Base-by-base conservation (phyloP, 2,113 vertebrate genomes). In the Carollia perspicillata region DNA sequence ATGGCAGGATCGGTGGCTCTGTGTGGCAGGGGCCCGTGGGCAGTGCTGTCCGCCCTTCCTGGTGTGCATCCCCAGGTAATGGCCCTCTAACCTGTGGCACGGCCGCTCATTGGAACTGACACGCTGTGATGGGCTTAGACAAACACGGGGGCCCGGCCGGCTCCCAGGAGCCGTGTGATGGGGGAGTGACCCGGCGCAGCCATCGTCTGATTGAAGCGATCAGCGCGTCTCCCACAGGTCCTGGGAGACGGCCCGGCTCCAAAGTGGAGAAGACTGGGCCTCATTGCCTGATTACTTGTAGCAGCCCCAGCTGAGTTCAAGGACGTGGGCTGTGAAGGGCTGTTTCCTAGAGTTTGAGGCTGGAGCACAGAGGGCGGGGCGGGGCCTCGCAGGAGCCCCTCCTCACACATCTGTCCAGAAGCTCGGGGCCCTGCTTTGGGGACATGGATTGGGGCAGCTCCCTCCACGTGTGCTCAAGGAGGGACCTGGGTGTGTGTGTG, bases 81-180 rank as follows among this genome's bases (percentile, higher is more conserved):
- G 90, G 84, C 35, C 87, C 89, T 97, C 58, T 26, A 12, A 53
- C 1, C 11, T 0, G 37, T 95, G 97, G 95, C 96, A 87, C 66
- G 85, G n/a, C 86, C 40, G 2, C 84, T 97, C 97, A 97, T 97
- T 98, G 97, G 97, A 97, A 97, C 95, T 92, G 96, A 97, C 97
- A 96, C 51, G 6, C 78, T 0, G 17, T 93, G 95, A 97, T 95
- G 95, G 93, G 93, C 74, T 96, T 72, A 79, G 95, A 77, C 89
- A 92, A 86, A 93, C 94, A 58, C 40, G 14, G 81, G 79, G 90
- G 74, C 65, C 93, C 0, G 26, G 74, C 91, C 51, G 37, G 85
- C 63, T 91, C 79, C 92, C 49, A 28, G 68, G 60, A 75, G 83
- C 79, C 30, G 33, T 9, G 2, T 8, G 93, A 65, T 11, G 40